Base-by-base conservation (phyloP, 2,888 invertebrate species). In the Drosophila acutilabella region DNA sequence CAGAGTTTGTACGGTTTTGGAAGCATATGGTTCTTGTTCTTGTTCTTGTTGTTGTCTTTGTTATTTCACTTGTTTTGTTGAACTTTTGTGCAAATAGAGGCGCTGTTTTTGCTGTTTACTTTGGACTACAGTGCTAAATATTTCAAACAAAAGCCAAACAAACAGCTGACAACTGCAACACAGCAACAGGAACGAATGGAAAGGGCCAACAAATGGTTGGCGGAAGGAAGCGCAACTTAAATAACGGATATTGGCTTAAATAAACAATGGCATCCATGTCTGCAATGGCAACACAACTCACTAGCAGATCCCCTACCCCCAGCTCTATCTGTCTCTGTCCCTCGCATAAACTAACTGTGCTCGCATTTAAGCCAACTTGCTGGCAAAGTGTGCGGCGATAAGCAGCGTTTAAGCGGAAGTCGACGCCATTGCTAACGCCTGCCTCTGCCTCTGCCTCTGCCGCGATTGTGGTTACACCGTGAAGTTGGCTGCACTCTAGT, bases 181-280 rank as follows among this genome's bases (percentile, higher is more conserved):
- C 65, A 61, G 58, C 44, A 61, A 50, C 48, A 50, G 16, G 52
- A 48, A 45, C 48, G 40, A 51, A 45, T 51, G 57, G 23, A 42
- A 51, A 41, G 51, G 51, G 59, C 64, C 75, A 75, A 81, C 83
- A 84, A 87, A 80, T 81, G 73, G 81, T 71, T 74, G 67, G 70
- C 85, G 88, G 88, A 85, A 84, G 84, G 84, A 85, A 85, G 77
- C 79, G 58, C 81, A 85, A 82, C 84, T 88, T 85, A 85, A 85
- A 85, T 85, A 85, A 81, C 88, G 84, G 84, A 85, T 85, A 85
- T 85, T 85, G 88, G 86, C 86, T 85, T 88, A 88, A 85, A 85
- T 84, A 88, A 88, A 84, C 88, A 84, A 84, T 80, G 81, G 79
- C 74, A 70, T 66, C 52, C 64, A 66, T 74, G 79, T 67, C 71